Evolutionary conservation across 2,113 vertebrate genomes (phyloP).

Genomic region (Aptenodytes patagonicus): DNA sequence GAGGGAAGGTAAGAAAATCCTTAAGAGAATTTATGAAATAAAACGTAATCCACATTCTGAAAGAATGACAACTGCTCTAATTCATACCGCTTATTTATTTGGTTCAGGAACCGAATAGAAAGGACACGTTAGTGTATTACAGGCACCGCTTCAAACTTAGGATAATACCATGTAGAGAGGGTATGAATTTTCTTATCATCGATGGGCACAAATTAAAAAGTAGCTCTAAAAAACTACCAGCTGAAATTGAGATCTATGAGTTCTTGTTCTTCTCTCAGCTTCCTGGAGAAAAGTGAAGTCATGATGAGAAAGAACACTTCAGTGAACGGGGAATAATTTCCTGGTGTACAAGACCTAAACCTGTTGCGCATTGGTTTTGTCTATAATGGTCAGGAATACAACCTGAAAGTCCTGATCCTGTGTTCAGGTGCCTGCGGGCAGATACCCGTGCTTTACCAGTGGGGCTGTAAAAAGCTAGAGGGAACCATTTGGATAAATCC

Average conservation of each 20-base stretch:
- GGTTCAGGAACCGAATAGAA: background rate
- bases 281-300: background rate
- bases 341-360: background rate
- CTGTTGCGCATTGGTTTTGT: background rate
- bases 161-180: background rate
- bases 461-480: background rate
- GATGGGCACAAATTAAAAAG: background rate
- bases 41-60: background rate
- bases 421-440: background rate
- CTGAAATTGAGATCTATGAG: background rate
- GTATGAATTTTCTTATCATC: background rate
- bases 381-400: background rate
- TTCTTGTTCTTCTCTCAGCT: background rate
- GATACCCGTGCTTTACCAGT: background rate
- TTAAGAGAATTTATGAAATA: background rate
- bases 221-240: background rate
- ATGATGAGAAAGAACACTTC: background rate
- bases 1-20: background rate
- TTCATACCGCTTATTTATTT: background rate
- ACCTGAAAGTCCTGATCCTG: background rate
- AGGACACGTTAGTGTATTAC: background rate
- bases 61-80: background rate
- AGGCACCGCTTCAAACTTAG: background rate
- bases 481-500: background rate
- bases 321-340: background rate